These are phyloP conservation scores for Chrysolina haemoptera DNA, from an alignment of 2,888 invertebrate genomes.

Conservation along the genomic window DNA sequence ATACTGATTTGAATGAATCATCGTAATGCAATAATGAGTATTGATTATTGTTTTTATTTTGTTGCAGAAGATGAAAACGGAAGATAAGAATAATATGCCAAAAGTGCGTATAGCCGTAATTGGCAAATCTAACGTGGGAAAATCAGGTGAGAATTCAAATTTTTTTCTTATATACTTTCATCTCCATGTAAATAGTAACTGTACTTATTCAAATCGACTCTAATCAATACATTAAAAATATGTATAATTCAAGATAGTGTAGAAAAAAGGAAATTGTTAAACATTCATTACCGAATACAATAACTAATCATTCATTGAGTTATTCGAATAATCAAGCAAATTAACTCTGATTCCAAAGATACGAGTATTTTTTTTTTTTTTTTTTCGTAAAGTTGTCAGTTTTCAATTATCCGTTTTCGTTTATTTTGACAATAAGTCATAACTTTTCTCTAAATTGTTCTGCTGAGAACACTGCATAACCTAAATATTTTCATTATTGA, in stretches of 20 bases:
- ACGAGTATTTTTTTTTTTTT: too few species aligned
- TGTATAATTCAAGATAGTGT: too few species aligned
- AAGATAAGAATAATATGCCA: slow-evolving; percentile 77
- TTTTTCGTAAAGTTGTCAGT: too few species aligned
- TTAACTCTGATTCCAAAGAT: too few species aligned
- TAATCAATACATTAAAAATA: too few species aligned
- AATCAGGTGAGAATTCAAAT: slow-evolving; percentile 81
- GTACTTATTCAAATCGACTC: too few species aligned
- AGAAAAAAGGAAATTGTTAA: too few species aligned
- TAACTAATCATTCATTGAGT: too few species aligned
- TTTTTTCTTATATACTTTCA: too few species aligned
- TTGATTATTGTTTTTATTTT: slow-evolving; percentile 30
- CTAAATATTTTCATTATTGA: background rate
- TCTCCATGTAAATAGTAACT: too few species aligned
- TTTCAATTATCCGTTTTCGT: background rate
- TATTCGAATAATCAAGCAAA: too few species aligned
- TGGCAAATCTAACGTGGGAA: slow-evolving; percentile 84
- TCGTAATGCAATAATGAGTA: background rate
- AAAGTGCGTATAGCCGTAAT: slow-evolving; percentile 83
- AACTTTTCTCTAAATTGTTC: background rate
- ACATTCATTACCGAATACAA: too few species aligned
- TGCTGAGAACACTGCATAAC: background rate
- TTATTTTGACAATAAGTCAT: background rate
- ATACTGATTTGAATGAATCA: background rate
- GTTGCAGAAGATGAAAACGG: slow-evolving; percentile 72